Evolutionary conservation across 2,888 invertebrate genomes (phyloP).

Genomic region (Pyrocoelia pectoralis): DNA sequence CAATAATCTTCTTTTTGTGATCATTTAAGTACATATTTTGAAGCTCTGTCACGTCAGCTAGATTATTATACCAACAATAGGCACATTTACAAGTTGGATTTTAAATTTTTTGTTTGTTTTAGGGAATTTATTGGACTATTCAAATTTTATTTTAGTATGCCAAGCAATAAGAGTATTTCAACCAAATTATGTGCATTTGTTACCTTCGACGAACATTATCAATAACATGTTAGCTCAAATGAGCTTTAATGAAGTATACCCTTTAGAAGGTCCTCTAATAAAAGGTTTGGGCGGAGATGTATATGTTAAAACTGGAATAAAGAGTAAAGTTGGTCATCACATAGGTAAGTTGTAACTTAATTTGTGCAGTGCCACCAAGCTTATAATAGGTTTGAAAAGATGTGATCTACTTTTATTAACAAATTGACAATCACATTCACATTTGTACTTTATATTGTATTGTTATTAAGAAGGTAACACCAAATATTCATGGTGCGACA

Average conservation of each 20-base stretch:
- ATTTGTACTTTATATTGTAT: too few species aligned
- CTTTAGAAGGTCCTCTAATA: conserved; percentile 62
- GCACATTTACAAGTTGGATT: too few species aligned
- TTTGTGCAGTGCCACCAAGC: too few species aligned
- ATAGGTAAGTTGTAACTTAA: conserved; percentile 47
- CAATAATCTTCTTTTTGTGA: too few species aligned
- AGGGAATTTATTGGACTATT: conserved; percentile 41
- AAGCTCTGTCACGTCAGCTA: too few species aligned
- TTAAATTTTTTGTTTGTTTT: conserved; percentile 11
- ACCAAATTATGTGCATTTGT: conserved; percentile 51
- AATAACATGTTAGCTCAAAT: conserved; percentile 56
- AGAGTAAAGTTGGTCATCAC: conserved; percentile 58
- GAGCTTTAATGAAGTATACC: conserved; percentile 54
- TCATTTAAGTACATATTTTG: too few species aligned
- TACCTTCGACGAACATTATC: conserved; percentile 59
- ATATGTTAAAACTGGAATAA: conserved; percentile 64
- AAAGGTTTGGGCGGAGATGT: conserved; percentile 66
- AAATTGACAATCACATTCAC: too few species aligned
- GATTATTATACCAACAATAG: too few species aligned
- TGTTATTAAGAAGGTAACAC: too few species aligned
- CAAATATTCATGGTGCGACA: too few species aligned
- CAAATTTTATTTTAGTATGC: conserved; percentile 63
- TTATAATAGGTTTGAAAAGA: too few species aligned
- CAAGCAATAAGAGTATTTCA: conserved; percentile 59
- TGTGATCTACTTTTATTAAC: too few species aligned